These are phyloP conservation scores for Nomada ruficornis DNA, from an alignment of 2,888 invertebrate species.

Conservation along the genomic window DNA sequence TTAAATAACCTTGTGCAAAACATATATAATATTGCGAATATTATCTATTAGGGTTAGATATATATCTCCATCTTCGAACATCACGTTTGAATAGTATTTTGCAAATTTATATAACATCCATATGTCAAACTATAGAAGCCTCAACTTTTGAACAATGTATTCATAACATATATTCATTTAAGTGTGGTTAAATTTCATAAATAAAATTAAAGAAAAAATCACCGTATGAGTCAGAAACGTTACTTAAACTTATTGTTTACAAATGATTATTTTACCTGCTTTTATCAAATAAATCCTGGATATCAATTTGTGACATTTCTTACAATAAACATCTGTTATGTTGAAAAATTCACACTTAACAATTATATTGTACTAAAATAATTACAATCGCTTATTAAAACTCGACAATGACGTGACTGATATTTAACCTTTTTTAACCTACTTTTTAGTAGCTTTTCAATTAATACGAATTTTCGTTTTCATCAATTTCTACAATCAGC, in stretches of 20 bases:
- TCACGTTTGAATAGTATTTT: constrained; percentile 13
- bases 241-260: constrained; percentile 32
- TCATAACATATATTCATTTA: constrained; percentile 2
- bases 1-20: constrained; percentile 5
- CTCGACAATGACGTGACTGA: constrained; percentile 43
- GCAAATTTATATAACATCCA: constrained; percentile 20
- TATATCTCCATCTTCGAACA: background rate
- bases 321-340: constrained; percentile 81
- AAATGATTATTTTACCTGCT: constrained; percentile 78
- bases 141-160: constrained; percentile 14
- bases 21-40: background rate
- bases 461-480: constrained; percentile 69
- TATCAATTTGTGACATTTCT: constrained; percentile 84
- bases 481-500: constrained; percentile 69
- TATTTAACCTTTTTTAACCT: constrained; percentile 66
- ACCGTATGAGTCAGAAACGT: constrained; percentile 6
- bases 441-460: constrained; percentile 66
- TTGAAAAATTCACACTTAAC: constrained; percentile 50
- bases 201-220: background rate
- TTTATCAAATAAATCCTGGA: constrained; percentile 83
- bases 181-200: background rate
- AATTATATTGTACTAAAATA: constrained; percentile 45
- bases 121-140: constrained; percentile 38
- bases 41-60: background rate
- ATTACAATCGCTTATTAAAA: constrained; percentile 35